Evolutionary conservation across 2,113 vertebrate species (phyloP), one percentile per base, ranked within the genome.

Genomic region (Lepisosteus osseus): DNA sequence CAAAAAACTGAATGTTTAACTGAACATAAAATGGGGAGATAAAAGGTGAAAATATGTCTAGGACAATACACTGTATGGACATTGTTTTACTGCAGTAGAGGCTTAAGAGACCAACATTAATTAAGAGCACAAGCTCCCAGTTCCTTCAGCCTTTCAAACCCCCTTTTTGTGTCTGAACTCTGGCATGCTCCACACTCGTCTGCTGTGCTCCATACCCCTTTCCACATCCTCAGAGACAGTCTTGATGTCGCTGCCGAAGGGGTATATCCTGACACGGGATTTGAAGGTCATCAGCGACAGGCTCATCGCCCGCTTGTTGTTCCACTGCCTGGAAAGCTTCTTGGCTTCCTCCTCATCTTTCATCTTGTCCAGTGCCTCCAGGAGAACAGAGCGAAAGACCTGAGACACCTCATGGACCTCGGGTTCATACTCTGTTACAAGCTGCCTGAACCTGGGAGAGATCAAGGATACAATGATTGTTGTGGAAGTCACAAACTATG

Each of bases 181-280:
- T 0, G 97, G 96, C 93, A 97, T 88, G 90, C 96, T 99, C 95
- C 96, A 97, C 71, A 94, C 83, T 57, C 95, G 91, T 17, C 88
- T 91, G 70, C 75, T 51, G 71, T 56, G 29, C 61, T 76, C 17
- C 77, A 76, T 71, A 59, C 88, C 93, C 61, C 88, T 88, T 83
- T 99, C 97, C 79, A 99, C 97, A 0, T 99, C 95, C 81, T 95
- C 95, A 0, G 96, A 97, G 80, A 99, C 93, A 11, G 97, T 98
- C 76, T 92, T 95, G 71, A 98, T 96, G 79, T 92, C 84, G 0
- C 82, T 96, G 73, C 93, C 90, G 44, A 97, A 96, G 0, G 97
- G 97, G 62, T 92, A 93, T 81, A 99, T 97, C 86, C 92, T 94
- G 76, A 95, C 86, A 3, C 95, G 91, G 13, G 95, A 91, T 80